Percentiles rank a stretch among this genome's conserved stretches.
Conservation (phyloP, 2,888 invertebrate species). For the Dione vanillae region DNA sequence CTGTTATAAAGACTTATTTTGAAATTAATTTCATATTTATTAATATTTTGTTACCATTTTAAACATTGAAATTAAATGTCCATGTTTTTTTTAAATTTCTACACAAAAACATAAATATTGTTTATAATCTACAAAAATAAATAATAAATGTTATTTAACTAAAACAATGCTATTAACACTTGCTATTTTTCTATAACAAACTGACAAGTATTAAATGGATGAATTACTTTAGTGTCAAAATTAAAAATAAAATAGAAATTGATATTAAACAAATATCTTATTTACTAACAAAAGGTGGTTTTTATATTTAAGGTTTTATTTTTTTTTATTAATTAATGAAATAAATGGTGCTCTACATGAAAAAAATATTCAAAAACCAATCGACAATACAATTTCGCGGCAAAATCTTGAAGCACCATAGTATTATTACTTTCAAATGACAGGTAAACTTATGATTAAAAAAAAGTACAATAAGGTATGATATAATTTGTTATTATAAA, state of each 20-base stretch:
- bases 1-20: too few relatives aligned
- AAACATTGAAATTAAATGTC: too few relatives aligned
- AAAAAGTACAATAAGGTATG: slow-evolving; percentile 3
- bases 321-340: too few relatives aligned
- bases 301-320: background rate
- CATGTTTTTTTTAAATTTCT: background rate
- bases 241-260: slow-evolving; percentile 11
- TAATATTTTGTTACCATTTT: too few relatives aligned
- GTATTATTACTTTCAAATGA: slow-evolving; percentile 6
- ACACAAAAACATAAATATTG: slow-evolving; percentile 19
- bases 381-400: slow-evolving; percentile 1
- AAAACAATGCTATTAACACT: slow-evolving; percentile 18
- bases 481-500: background rate
- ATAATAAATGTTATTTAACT: slow-evolving; percentile 29
- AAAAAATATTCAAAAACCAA: background rate
- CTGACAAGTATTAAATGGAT: background rate
- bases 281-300: slow-evolving; percentile 11
- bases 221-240: slow-evolving; percentile 18
- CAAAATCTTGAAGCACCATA: slow-evolving; percentile 21
- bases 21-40: too few relatives aligned
- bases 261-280: slow-evolving; percentile 19
- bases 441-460: background rate
- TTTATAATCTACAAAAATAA: slow-evolving; percentile 33
- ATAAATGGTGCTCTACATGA: slow-evolving; percentile 3
- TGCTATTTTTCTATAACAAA: background rate